Evolutionary conservation across 2,113 vertebrate species (phyloP), one percentile per base, ranked within the genome.

Genomic region (Pica pica): DNA sequence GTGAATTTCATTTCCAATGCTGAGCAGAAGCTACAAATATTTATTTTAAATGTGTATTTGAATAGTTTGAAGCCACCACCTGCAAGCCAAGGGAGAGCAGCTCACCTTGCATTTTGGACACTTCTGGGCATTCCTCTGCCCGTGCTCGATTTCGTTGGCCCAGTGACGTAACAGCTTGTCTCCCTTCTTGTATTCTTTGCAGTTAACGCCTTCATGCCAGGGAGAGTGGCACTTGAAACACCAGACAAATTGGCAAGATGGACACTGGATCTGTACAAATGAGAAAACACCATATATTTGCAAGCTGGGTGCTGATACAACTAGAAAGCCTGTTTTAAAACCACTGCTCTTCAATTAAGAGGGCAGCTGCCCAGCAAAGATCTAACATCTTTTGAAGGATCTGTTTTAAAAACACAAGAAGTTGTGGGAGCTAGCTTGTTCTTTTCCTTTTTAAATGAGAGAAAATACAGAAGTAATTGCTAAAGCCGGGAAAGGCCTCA

Each of bases 211-310:
- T 94, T 99, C 98, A 91, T 99, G 99, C 99, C 99, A 99, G 73
- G 99, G 99, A 35, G 99, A 98, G 67, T 99, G 99, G 98, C 99
- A 99, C 97, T 99, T 99, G 97, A 99, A 99, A 98, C 99, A 99
- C 99, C 99, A 99, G 94, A 99, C 95, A 96, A 99, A 99, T 98
- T 99, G 99, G 98, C 99, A 99, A 91, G 97, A 98, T 35, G 98
- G 98, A 96, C 99, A 99, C 98, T 99, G 99, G 97, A 99, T 98
- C 99, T 99, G 96, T 69, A 83, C 18, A 91, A 94, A 30, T 52
- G 78, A 91, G 56, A 97, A 90, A 91, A 83, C 41, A 65, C 11
- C 90, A 93, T 20, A 93, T 0, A 0, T 92, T 94, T 87, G 61
- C 83, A 93, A 92, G 47, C 22, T 23, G 44, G 70, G 31, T 4